Conservation (phyloP, 1,140 invertebrate genomes). For the Calosoma granatense region DNA sequence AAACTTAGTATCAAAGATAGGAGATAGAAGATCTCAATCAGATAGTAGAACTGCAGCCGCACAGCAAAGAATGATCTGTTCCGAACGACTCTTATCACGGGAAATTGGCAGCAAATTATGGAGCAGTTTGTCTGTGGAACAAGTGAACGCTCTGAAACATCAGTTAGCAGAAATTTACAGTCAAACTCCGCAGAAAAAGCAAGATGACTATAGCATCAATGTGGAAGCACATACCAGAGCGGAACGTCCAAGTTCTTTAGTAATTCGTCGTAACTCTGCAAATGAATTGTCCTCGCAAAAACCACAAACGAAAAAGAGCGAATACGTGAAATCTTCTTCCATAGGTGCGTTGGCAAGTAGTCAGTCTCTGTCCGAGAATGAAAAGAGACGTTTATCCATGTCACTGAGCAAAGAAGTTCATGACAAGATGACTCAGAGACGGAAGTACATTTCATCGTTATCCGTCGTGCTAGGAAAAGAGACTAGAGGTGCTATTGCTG, state of each 20-base stretch:
- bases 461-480: conserved; percentile 47
- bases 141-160: conserved; percentile 69
- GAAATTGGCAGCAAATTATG: conserved; percentile 64
- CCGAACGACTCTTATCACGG: conserved; percentile 36
- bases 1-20: conserved; percentile 59
- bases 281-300: not conserved
- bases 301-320: conserved; percentile 17
- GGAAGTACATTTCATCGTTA: conserved; percentile 37
- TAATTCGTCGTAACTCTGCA: not conserved
- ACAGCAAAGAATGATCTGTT: conserved; percentile 20
- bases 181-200: conserved; percentile 16
- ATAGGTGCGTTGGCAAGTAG: conserved; percentile 41
- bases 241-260: not conserved
- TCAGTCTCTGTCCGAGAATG: conserved; percentile 49
- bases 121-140: conserved; percentile 75
- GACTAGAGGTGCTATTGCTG: conserved; percentile 51
- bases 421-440: conserved; percentile 41
- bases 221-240: not conserved
- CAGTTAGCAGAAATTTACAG: conserved; percentile 77
- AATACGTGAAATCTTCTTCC: conserved; percentile 42
- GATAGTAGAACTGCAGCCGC: conserved; percentile 23
- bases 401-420: conserved; percentile 61
- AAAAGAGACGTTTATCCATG: conserved; percentile 61
- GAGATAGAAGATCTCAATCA: conserved; percentile 36
- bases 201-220: not conserved